phyloP scores from a whole-genome alignment of 1,140 invertebrate genomes.

The Polyergus mexicanus region DNA sequence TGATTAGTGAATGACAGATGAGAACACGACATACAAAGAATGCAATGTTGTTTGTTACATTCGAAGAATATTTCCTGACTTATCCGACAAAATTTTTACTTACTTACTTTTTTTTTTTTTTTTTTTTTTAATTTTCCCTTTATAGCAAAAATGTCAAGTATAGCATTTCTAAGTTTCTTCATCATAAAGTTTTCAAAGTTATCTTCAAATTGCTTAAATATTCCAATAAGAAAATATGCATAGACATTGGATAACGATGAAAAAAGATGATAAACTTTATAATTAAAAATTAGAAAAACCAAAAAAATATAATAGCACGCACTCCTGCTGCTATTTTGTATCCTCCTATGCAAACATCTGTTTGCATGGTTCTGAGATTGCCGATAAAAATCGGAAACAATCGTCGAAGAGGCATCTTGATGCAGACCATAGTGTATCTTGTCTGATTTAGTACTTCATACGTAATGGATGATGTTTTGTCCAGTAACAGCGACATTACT shows the following conservation, averaged over 20 bases:
- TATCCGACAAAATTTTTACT: background rate
- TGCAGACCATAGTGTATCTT: constrained; percentile 89
- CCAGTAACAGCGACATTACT: constrained; percentile 85
- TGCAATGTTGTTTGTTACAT: background rate
- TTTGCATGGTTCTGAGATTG: constrained; percentile 83
- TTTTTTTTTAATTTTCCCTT: background rate
- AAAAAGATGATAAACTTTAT: background rate
- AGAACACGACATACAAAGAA: constrained; percentile 77
- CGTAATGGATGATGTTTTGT: constrained; percentile 85
- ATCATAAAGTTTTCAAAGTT: background rate
- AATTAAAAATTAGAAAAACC: constrained; percentile 3
- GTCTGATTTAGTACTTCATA: constrained; percentile 86
- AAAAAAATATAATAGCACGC: constrained; percentile 56
- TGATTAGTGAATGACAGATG: constrained; percentile 84
- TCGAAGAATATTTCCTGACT: background rate
- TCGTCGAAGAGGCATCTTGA: constrained; percentile 90
- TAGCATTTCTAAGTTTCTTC: background rate
- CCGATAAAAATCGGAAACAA: constrained; percentile 85
- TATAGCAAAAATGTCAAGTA: background rate
- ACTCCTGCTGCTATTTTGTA: constrained; percentile 86
- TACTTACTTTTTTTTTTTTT: too few relatives aligned
- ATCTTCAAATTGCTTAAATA: background rate
- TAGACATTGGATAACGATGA: background rate
- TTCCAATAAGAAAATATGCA: background rate
- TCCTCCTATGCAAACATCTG: constrained; percentile 83